Evolutionary conservation across 2,888 invertebrate species (phyloP).

Genomic region (Cryptocephalus primarius): DNA sequence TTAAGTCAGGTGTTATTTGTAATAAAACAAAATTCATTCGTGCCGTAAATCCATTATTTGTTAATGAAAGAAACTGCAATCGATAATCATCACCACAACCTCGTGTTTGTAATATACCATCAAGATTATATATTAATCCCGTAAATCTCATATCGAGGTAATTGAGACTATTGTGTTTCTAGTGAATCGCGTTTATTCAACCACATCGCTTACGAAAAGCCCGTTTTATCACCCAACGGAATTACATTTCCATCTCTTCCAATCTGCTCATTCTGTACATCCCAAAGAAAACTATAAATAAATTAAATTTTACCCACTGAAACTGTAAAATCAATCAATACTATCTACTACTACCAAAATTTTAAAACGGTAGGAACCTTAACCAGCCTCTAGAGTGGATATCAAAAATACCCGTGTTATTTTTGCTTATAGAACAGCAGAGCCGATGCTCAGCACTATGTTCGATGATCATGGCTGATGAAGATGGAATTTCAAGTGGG

Average conservation of each 20-base stretch:
- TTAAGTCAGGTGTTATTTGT: no score
- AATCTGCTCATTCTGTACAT: constrained; percentile 21
- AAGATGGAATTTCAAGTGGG: constrained; percentile 7
- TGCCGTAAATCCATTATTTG: no score
- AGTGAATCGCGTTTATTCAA: background rate
- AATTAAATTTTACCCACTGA: background rate
- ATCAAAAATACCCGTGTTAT: constrained; percentile 16
- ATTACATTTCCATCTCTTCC: constrained; percentile 22
- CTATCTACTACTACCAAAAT: no score
- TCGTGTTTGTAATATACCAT: no score
- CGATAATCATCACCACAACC: no score
- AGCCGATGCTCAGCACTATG: constrained; percentile 11
- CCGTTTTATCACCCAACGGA: constrained; percentile 16
- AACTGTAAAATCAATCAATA: no score
- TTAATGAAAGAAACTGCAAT: no score
- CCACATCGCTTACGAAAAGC: background rate
- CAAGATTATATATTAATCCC: no score
- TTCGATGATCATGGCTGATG: constrained; percentile 9
- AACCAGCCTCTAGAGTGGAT: constrained; percentile 6
- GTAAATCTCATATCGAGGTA: no score
- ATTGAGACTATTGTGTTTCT: no score
- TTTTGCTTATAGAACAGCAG: constrained; percentile 15
- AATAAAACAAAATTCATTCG: no score
- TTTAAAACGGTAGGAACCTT: background rate
- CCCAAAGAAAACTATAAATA: constrained; percentile 14